These are phyloP conservation scores for Drosophila hamatofila DNA, from an alignment of 2,888 invertebrate genomes.

Conservation along the genomic window DNA sequence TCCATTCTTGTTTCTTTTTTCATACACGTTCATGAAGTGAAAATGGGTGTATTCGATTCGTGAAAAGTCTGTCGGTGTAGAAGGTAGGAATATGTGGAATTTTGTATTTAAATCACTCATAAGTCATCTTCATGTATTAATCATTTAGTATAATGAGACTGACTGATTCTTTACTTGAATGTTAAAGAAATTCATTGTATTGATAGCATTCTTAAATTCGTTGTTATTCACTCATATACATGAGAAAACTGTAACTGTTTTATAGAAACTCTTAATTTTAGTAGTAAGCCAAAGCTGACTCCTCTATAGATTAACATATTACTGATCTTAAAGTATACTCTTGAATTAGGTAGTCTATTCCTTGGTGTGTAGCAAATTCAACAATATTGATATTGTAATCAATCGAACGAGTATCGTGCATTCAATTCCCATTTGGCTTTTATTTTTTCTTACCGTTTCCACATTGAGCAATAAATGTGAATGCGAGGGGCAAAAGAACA, in stretches of 20 bases:
- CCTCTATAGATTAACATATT: not conserved
- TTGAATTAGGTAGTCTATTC: not conserved
- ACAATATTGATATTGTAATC: not conserved
- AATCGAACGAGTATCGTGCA: not conserved
- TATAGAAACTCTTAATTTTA: no score
- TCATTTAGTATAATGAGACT: no score
- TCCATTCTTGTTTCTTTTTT: conserved; percentile 29
- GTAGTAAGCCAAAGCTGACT: not conserved
- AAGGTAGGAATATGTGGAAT: no score
- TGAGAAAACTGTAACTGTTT: no score
- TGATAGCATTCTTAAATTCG: no score
- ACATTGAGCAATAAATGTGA: conserved; percentile 39
- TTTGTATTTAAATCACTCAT: no score
- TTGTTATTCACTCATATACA: no score
- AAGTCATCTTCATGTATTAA: no score
- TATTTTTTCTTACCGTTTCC: not conserved
- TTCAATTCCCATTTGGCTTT: no score
- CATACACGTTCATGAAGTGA: not conserved
- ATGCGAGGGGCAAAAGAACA: conserved; percentile 8
- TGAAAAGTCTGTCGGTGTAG: no score
- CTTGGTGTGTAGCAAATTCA: not conserved
- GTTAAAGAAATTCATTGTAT: no score
- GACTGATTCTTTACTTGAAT: no score
- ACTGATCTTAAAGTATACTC: not conserved
- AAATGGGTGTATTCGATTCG: not conserved